phyloP scores from a whole-genome alignment of 2,888 invertebrate genomes.

The Caenorhabditis uteleia region DNA sequence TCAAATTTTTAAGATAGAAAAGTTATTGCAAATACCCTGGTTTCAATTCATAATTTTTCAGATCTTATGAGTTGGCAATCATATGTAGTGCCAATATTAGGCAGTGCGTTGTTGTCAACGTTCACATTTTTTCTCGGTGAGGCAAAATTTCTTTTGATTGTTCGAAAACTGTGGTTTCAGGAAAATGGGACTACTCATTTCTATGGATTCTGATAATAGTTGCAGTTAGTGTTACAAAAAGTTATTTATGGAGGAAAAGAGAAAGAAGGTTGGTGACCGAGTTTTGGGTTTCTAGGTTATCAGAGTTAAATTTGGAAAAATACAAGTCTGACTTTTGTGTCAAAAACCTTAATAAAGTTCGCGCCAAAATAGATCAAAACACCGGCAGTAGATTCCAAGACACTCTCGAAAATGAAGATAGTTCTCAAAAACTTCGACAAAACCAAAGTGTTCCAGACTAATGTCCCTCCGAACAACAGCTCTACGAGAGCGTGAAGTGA shows the following conservation, averaged over 20 bases:
- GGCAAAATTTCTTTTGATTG: conserved; percentile 1
- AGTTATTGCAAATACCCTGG: too few relatives aligned
- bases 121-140: conserved; percentile 50
- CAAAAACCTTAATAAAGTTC: conserved; percentile 24
- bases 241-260: conserved; percentile 65
- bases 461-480: conserved; percentile 51
- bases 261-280: too few relatives aligned
- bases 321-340: conserved; percentile 37
- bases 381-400: too few relatives aligned
- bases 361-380: not conserved
- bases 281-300: too few relatives aligned
- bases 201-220: conserved; percentile 63
- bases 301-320: too few relatives aligned
- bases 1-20: too few relatives aligned
- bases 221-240: conserved; percentile 61
- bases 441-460: too few relatives aligned
- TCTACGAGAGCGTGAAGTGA: conserved; percentile 63
- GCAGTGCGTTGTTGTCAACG: conserved; percentile 45
- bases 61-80: conserved; percentile 56
- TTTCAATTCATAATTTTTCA: conserved; percentile 8
- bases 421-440: too few relatives aligned
- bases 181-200: conserved; percentile 46
- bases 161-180: conserved; percentile 13
- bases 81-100: conserved; percentile 57
- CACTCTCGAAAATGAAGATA: too few relatives aligned